Evolutionary conservation across 2,113 vertebrate species (phyloP).

Genomic region (Vulpes lagopus): DNA sequence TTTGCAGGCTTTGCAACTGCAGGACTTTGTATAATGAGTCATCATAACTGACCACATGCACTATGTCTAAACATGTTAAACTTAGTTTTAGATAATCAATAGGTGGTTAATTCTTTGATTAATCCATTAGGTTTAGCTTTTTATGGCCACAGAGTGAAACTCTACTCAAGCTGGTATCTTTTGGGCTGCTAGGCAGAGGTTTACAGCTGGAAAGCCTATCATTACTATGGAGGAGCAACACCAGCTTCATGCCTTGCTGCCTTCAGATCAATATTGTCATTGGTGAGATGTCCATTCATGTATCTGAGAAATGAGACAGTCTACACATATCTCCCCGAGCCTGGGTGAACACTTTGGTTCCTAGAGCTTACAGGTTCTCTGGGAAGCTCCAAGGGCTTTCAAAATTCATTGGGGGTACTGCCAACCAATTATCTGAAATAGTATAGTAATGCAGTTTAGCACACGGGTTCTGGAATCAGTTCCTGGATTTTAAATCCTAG

Average conservation of each 20-base stretch:
- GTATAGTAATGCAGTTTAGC: neutral
- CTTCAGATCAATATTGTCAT: neutral
- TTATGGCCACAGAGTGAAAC: neutral
- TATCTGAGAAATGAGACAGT: neutral
- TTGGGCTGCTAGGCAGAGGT: neutral
- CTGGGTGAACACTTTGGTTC: neutral
- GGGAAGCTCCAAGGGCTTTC: neutral
- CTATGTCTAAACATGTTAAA: constrained; percentile 7
- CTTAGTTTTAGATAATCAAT: neutral
- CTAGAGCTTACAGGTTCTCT: neutral
- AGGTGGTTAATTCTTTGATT: neutral
- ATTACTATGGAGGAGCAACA: neutral
- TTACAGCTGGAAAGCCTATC: neutral
- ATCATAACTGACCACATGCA: neutral
- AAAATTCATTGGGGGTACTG: neutral
- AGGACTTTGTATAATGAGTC: neutral
- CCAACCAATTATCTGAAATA: neutral
- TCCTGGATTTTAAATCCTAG: neutral
- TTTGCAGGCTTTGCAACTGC: neutral
- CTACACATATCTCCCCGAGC: neutral
- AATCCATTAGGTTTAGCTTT: constrained; percentile 50
- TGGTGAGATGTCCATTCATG: neutral
- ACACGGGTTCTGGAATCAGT: neutral
- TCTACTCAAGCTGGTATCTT: neutral
- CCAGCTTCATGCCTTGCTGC: neutral